Percentiles rank a stretch among this genome's conserved stretches.
These are phyloP conservation scores for Microctonus brassicae DNA, from an alignment of 2,888 invertebrate genomes.

Conservation along the genomic window DNA sequence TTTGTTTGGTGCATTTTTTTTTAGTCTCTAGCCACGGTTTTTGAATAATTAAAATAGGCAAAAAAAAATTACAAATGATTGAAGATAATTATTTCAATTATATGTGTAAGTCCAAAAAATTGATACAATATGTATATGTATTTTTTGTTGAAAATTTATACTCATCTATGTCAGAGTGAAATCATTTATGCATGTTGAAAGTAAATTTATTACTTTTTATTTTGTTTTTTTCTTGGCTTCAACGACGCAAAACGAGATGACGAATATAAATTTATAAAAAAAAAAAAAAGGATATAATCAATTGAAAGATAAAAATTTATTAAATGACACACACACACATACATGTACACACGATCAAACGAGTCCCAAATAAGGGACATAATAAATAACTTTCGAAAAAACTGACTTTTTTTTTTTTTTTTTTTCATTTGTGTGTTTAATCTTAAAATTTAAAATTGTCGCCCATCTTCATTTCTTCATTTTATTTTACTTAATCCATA, in stretches of 20 bases:
- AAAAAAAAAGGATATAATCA: slow-evolving; percentile 22
- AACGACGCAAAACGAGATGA: background rate
- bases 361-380: slow-evolving; percentile 36
- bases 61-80: slow-evolving; percentile 3
- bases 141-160: slow-evolving; percentile 1
- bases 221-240: background rate
- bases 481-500: background rate
- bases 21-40: slow-evolving; percentile 32
- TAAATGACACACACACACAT: background rate
- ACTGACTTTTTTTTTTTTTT: background rate
- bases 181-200: background rate
- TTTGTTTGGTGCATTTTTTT: slow-evolving; percentile 57
- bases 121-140: too few species aligned
- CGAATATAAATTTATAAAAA: background rate
- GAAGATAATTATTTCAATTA: background rate
- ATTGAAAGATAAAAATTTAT: background rate
- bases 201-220: background rate
- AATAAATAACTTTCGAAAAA: slow-evolving; percentile 42
- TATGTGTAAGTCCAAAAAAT: slow-evolving; percentile 6
- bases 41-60: slow-evolving; percentile 11
- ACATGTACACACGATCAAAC: slow-evolving; percentile 32
- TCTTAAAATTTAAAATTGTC: slow-evolving; percentile 10
- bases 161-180: background rate
- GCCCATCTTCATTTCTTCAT: background rate
- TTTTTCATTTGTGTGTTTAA: background rate